Conservation (phyloP, 2,888 invertebrate species). For the Petrolisthes cinctipes region DNA sequence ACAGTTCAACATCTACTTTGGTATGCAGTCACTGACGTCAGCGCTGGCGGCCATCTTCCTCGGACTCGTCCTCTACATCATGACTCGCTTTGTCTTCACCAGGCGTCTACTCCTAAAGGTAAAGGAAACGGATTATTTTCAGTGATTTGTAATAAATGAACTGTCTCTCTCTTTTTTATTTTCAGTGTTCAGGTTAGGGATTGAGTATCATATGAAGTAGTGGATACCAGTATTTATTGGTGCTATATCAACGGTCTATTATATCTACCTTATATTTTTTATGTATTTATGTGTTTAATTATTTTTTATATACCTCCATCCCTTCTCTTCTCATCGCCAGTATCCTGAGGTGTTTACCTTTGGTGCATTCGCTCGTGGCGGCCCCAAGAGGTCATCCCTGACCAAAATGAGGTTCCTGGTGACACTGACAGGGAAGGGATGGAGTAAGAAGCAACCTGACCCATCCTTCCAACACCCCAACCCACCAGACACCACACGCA, state of each 20-base stretch:
- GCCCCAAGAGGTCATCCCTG: conserved; percentile 42
- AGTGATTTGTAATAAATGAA: not conserved
- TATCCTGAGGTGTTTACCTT: conserved; percentile 59
- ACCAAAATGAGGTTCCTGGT: conserved; percentile 72
- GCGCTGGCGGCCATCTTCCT: conserved; percentile 77
- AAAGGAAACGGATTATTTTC: not conserved
- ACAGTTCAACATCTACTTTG: conserved; percentile 83
- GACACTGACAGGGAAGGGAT: conserved; percentile 69
- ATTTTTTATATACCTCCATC: not conserved
- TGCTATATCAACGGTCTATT: not conserved
- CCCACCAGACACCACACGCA: conserved; percentile 77
- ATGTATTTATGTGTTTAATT: not conserved
- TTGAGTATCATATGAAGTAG: not conserved
- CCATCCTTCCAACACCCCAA: conserved; percentile 70
- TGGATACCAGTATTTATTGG: not conserved
- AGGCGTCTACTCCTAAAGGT: conserved; percentile 56
- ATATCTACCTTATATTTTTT: not conserved
- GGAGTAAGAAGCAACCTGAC: conserved; percentile 45
- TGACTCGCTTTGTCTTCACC: conserved; percentile 48
- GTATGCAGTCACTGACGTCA: conserved; percentile 72
- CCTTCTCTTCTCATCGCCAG: conserved; percentile 23
- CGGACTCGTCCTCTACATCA: conserved; percentile 71
- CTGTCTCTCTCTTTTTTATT: not conserved
- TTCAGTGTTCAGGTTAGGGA: not conserved
- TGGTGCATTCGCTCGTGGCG: conserved; percentile 48